Evolutionary conservation across 2,113 vertebrate species (phyloP).

Genomic region (Spilogale gracilis): DNA sequence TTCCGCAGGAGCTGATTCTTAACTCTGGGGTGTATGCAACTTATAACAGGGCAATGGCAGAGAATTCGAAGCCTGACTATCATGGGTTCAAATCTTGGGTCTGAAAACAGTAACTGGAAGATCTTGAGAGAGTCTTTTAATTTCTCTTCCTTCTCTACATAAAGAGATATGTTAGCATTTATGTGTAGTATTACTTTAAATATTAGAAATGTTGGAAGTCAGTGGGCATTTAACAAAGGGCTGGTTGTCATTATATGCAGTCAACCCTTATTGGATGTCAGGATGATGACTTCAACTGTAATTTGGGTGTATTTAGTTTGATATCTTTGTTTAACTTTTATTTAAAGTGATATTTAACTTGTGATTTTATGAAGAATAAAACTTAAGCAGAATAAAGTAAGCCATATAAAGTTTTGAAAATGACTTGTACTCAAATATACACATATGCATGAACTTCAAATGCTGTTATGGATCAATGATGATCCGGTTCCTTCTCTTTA

Average conservation of each 20-base stretch:
- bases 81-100: not conserved
- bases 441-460: not conserved
- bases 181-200: constrained; percentile 17
- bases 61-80: not conserved
- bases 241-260: not conserved
- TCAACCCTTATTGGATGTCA: not conserved
- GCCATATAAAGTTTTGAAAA: constrained; percentile 27
- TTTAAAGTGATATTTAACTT: not conserved
- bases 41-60: not conserved
- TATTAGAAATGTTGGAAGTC: not conserved
- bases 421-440: not conserved
- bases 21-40: not conserved
- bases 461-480: not conserved
- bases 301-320: not conserved
- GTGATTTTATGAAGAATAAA: constrained; percentile 40
- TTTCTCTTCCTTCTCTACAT: not conserved
- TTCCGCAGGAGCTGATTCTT: not conserved
- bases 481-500: not conserved
- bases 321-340: not conserved
- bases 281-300: not conserved
- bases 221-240: not conserved
- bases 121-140: not conserved
- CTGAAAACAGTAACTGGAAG: not conserved
- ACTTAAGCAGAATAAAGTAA: constrained; percentile 4
- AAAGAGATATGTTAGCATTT: not conserved